A percentile compares a stretch with the other conserved stretches of the same genome.
These are phyloP conservation scores for Arnoldichthys spilopterus DNA, from an alignment of 2,797 vertebrate species.

Conservation along the genomic window DNA sequence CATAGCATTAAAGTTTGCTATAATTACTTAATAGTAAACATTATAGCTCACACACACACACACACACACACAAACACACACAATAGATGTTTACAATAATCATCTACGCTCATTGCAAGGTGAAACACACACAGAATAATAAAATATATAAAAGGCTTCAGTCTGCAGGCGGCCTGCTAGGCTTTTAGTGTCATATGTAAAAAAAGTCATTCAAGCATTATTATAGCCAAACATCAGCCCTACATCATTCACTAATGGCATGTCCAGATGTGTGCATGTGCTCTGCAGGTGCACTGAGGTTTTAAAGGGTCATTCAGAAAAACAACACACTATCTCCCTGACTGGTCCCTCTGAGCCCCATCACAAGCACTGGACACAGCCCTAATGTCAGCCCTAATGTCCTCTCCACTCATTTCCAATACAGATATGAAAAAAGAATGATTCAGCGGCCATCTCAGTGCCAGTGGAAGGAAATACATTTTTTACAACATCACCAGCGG, in stretches of 20 bases:
- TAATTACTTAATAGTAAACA: too few species aligned
- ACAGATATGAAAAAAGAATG: not conserved
- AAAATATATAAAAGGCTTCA: constrained; percentile 79
- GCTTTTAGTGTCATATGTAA: constrained; percentile 34
- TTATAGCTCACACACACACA: too few species aligned
- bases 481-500: not conserved
- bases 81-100: not conserved
- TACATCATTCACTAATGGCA: constrained; percentile 82
- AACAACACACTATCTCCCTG: constrained; percentile 69
- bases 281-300: constrained; percentile 46
- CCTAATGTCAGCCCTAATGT: constrained; percentile 15
- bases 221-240: constrained; percentile 36
- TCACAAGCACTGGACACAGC: not conserved
- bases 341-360: constrained; percentile 17
- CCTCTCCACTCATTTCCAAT: not conserved
- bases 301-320: constrained; percentile 62
- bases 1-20: too few species aligned
- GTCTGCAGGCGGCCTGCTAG: constrained; percentile 16
- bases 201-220: constrained; percentile 44
- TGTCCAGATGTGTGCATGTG: constrained; percentile 80
- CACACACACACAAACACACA: not conserved
- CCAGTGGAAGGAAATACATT: not conserved
- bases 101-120: not conserved
- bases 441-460: not conserved
- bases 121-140: not conserved